phyloP scores from a whole-genome alignment of 2,888 invertebrate species.

The Oegoconia quadripuncta region DNA sequence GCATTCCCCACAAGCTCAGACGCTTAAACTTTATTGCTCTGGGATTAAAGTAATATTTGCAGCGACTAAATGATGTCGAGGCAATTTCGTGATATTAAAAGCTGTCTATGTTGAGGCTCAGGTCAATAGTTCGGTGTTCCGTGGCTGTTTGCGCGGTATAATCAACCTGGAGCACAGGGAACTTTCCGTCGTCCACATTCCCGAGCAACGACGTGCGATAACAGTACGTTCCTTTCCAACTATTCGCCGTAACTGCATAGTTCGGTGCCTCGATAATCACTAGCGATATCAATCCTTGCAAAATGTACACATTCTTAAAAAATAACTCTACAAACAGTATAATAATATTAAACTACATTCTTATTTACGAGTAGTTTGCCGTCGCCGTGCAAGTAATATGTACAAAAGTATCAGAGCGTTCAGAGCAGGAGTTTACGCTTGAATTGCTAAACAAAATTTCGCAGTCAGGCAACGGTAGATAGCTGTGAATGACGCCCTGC shows the following conservation, averaged over 20 bases:
- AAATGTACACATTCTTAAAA: not conserved
- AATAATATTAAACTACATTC: too few species aligned
- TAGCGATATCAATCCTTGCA: slow-evolving; percentile 6
- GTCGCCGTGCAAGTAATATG: too few species aligned
- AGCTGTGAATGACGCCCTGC: slow-evolving; percentile 45
- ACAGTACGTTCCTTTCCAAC: slow-evolving; percentile 62
- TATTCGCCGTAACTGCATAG: slow-evolving; percentile 55
- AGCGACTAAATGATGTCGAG: slow-evolving; percentile 73
- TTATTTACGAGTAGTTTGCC: too few species aligned
- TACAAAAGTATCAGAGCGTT: slow-evolving; percentile 35
- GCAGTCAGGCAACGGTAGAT: slow-evolving; percentile 40
- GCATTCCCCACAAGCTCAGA: slow-evolving; percentile 76
- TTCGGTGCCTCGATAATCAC: slow-evolving; percentile 19
- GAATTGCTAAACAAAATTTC: slow-evolving; percentile 53
- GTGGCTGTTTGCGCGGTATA: slow-evolving; percentile 61
- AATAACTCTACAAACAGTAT: not conserved
- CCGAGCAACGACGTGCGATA: slow-evolving; percentile 60
- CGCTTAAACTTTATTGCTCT: slow-evolving; percentile 77
- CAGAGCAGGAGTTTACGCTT: slow-evolving; percentile 41
- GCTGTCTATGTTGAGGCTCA: slow-evolving; percentile 64
- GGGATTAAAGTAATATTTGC: slow-evolving; percentile 79
- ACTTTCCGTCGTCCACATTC: slow-evolving; percentile 65
- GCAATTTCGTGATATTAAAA: slow-evolving; percentile 76
- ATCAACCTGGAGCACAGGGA: slow-evolving; percentile 37
- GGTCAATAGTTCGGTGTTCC: slow-evolving; percentile 70